Percentiles rank a stretch among this genome's conserved stretches.
Evolutionary conservation across 2,113 vertebrate genomes (phyloP).

Genomic region (Cyanoramphus novaezelandiae): DNA sequence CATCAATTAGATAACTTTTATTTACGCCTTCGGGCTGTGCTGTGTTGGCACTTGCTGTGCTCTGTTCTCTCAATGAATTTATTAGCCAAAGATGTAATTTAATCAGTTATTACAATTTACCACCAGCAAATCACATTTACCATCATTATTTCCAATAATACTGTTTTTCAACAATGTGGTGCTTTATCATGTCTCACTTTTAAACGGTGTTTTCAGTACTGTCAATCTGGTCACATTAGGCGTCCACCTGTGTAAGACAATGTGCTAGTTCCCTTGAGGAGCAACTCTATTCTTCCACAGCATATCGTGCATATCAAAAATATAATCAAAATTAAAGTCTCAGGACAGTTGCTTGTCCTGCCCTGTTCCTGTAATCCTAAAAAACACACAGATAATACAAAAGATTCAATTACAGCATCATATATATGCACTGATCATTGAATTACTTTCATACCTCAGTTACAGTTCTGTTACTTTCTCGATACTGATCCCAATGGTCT

Average conservation of each 20-base stretch:
- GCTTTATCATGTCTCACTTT: slow-evolving; percentile 17
- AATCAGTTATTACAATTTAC: slow-evolving; percentile 79
- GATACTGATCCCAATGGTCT: neutral
- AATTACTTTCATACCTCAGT: neutral
- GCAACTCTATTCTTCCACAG: slow-evolving; percentile 16
- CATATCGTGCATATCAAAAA: neutral
- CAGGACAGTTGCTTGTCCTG: neutral
- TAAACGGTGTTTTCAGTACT: slow-evolving; percentile 10
- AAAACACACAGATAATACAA: neutral
- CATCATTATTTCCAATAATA: slow-evolving; percentile 44
- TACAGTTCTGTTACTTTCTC: neutral
- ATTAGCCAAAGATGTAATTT: slow-evolving; percentile 73
- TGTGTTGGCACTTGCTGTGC: slow-evolving; percentile 59
- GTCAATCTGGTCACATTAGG: slow-evolving; percentile 11
- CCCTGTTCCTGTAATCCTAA: neutral
- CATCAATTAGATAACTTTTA: slow-evolving; percentile 75
- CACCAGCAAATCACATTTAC: slow-evolving; percentile 65
- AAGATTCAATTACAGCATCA: neutral
- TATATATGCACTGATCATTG: neutral
- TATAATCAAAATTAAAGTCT: neutral
- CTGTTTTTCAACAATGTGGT: slow-evolving; percentile 26
- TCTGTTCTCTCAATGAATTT: slow-evolving; percentile 66
- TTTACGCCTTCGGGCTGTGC: slow-evolving; percentile 64
- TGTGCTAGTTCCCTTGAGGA: neutral
- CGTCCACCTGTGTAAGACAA: neutral